Percentiles rank a stretch among this genome's conserved stretches.
Conservation (phyloP, 1,140 invertebrate species). For the Drosophila kepulauana region DNA sequence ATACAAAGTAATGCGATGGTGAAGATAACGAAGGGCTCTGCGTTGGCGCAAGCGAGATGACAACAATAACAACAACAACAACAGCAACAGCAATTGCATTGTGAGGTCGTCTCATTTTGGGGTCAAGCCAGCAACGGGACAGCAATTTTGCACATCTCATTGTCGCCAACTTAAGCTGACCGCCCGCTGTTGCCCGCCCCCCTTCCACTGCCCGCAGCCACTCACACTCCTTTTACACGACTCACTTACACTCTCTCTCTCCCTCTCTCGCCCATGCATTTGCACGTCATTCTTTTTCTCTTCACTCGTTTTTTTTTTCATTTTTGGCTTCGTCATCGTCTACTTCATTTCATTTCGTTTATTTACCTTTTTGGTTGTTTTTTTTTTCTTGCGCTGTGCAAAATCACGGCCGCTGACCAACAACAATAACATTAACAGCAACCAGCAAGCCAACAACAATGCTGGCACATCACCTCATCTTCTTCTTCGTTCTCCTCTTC, state of each 20-base stretch:
- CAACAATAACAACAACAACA: not conserved
- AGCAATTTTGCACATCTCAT: not conserved
- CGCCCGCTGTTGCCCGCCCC: too few relatives aligned
- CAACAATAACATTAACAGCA: conserved; percentile 18
- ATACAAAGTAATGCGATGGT: not conserved
- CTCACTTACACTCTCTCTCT: too few relatives aligned
- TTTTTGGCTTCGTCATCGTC: not conserved
- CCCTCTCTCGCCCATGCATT: too few relatives aligned
- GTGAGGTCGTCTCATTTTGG: not conserved
- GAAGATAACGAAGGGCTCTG: too few relatives aligned
- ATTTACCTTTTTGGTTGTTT: conserved; percentile 17
- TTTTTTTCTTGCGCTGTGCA: conserved; percentile 8
- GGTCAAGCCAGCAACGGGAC: not conserved
- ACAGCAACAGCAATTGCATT: not conserved
- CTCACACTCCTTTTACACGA: too few relatives aligned
- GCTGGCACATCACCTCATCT: not conserved
- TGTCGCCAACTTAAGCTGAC: not conserved
- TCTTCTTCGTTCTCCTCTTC: not conserved
- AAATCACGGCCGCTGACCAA: conserved; percentile 35
- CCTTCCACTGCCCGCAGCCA: too few relatives aligned
- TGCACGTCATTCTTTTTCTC: too few relatives aligned
- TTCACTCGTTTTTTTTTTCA: not conserved
- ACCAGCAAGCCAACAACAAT: conserved; percentile 14
- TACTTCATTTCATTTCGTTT: conserved; percentile 18
- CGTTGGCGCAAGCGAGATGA: not conserved